A percentile compares a stretch with the other conserved stretches of the same genome.
These are phyloP conservation scores for Pachypsylla venusta DNA, from an alignment of 1,140 invertebrate genomes.

Conservation along the genomic window DNA sequence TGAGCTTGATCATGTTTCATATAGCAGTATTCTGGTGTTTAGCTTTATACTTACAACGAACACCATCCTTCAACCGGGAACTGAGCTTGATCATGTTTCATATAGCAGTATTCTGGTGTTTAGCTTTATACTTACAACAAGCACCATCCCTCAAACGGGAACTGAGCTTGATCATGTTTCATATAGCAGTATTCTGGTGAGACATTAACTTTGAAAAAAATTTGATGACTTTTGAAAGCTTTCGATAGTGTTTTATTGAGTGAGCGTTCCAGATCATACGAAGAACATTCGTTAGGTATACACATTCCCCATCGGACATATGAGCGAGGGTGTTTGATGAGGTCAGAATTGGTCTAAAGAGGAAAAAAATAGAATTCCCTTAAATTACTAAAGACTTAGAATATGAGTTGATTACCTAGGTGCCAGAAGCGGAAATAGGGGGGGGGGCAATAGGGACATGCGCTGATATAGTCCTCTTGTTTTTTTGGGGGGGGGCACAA, in stretches of 20 bases:
- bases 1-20: no score
- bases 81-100: neutral
- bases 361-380: no score
- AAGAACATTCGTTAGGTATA: neutral
- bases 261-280: neutral
- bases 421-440: no score
- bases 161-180: neutral
- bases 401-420: no score
- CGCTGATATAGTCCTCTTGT: no score
- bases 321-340: constrained; percentile 4
- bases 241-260: neutral
- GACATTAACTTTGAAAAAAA: neutral
- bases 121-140: neutral
- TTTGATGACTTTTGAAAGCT: neutral
- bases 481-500: no score
- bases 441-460: no score
- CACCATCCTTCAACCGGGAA: neutral
- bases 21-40: no score
- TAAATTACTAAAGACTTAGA: no score
- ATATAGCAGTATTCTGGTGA: neutral
- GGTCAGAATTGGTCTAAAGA: neutral
- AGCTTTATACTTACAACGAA: constrained; percentile 1
- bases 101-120: neutral
- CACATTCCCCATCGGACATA: neutral
- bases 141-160: neutral